These are phyloP conservation scores for Micrasema minimum DNA, from an alignment of 1,140 invertebrate species.

Conservation along the genomic window DNA sequence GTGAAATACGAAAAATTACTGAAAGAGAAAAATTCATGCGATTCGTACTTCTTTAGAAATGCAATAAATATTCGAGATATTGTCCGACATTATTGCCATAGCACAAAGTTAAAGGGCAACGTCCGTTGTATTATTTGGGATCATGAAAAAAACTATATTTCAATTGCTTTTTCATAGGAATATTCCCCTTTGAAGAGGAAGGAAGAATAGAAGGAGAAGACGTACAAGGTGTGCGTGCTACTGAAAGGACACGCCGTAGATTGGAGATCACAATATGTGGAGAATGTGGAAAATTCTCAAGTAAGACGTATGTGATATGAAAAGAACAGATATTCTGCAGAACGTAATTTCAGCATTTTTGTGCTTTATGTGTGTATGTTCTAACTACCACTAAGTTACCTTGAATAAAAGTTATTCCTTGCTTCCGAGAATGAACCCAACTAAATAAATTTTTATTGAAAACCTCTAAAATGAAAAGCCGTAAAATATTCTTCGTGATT, in stretches of 20 bases:
- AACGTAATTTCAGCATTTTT: conserved; percentile 7
- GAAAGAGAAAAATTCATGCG: conserved; percentile 5
- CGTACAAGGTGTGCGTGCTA: conserved; percentile 19
- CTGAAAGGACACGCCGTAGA: conserved; percentile 51
- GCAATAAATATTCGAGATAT: conserved; percentile 28
- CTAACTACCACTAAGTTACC: no score
- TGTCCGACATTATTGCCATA: conserved; percentile 21
- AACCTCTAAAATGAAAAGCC: no score
- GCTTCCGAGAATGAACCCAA: no score
- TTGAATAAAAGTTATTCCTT: no score
- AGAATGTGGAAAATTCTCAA: conserved; percentile 51
- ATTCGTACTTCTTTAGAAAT: conserved; percentile 13
- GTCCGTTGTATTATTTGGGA: conserved; percentile 44
- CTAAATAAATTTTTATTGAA: no score
- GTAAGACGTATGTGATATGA: conserved; percentile 53
- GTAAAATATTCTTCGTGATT: no score
- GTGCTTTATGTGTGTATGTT: no score
- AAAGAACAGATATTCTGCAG: conserved; percentile 26
- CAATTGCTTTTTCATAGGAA: conserved; percentile 47
- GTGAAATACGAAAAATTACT: conserved; percentile 11
- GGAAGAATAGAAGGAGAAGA: conserved; percentile 30
- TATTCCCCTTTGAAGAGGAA: conserved; percentile 41
- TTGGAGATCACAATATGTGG: conserved; percentile 52
- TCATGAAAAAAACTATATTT: conserved; percentile 53
- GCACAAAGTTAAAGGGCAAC: conserved; percentile 35